Evolutionary conservation across 1,140 invertebrate species (phyloP).

Genomic region (Thalassaphorura encarpata): DNA sequence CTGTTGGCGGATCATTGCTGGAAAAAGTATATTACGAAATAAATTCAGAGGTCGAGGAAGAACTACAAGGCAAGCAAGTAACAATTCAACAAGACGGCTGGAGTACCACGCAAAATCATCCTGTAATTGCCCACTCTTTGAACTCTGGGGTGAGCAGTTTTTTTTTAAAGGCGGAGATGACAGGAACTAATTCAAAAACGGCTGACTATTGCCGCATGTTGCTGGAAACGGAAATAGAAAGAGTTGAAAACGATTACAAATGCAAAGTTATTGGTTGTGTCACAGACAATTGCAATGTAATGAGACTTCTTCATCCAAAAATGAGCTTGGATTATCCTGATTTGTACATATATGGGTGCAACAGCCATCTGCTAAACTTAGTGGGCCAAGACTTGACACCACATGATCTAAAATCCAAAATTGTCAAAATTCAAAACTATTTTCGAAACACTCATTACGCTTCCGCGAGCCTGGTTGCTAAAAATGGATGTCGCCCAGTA

Average conservation of each 20-base stretch:
- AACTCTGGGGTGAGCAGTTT: not conserved
- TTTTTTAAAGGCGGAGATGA: conserved; percentile 7
- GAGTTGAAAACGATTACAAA: not conserved
- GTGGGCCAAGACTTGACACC: conserved; percentile 5
- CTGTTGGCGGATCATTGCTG: not conserved
- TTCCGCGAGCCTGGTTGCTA: not conserved
- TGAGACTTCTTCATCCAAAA: not conserved
- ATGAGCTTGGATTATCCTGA: not conserved
- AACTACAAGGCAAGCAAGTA: not conserved
- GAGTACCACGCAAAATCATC: conserved; percentile 3
- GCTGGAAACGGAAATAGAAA: not conserved
- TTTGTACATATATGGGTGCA: conserved; percentile 8
- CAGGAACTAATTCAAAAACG: conserved; percentile 1
- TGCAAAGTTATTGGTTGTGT: conserved; percentile 5
- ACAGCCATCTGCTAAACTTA: conserved; percentile 12
- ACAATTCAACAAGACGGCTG: conserved; percentile 19
- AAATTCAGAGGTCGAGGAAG: not conserved
- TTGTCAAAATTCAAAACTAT: conserved; percentile 3
- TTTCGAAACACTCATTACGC: conserved; percentile 16
- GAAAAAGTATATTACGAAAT: not conserved
- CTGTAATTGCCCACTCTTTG: conserved; percentile 9
- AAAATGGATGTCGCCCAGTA: not conserved
- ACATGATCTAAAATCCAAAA: not conserved
- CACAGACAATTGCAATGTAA: conserved; percentile 15
- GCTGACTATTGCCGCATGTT: conserved; percentile 2